These are phyloP conservation scores for Oryzaephilus surinamensis DNA, from an alignment of 1,140 invertebrate genomes.

Conservation along the genomic window DNA sequence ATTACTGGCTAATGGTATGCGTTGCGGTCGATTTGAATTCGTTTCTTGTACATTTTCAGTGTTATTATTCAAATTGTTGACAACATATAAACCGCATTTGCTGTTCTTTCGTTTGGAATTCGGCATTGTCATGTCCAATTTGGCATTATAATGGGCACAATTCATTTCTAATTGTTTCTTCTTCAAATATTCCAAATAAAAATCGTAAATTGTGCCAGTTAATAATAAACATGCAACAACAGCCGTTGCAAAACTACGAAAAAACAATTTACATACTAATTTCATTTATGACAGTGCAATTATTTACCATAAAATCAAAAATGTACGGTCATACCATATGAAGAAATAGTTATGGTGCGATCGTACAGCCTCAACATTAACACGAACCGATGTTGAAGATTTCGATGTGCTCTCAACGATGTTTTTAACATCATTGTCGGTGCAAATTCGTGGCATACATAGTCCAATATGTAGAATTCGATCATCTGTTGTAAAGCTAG, in stretches of 20 bases:
- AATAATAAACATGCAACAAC: conserved; percentile 46
- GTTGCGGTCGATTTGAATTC: conserved; percentile 2
- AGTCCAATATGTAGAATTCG: conserved; percentile 56
- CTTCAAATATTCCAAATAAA: conserved; percentile 26
- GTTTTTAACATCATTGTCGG: conserved; percentile 45
- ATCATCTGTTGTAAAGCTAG: conserved; percentile 29
- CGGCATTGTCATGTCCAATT: conserved; percentile 22
- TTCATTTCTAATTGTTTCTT: conserved; percentile 13
- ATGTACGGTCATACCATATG: conserved; percentile 55
- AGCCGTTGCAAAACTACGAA: conserved; percentile 46
- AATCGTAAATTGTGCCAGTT: conserved; percentile 49
- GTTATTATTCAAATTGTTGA: conserved; percentile 22
- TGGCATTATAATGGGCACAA: conserved; percentile 8
- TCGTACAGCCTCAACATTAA: conserved; percentile 46
- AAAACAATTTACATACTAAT: conserved; percentile 12
- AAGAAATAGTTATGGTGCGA: conserved; percentile 55
- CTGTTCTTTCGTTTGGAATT: conserved; percentile 24
- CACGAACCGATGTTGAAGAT: conserved; percentile 33
- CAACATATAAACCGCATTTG: conserved; percentile 25
- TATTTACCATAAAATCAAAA: conserved; percentile 60
- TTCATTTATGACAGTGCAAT: neutral
- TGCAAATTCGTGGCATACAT: conserved; percentile 60
- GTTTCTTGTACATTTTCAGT: no score
- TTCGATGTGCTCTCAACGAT: conserved; percentile 45
- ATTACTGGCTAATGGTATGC: no score